phyloP scores from a whole-genome alignment of 2,888 invertebrate species.

The Mesorhabditis sp. region DNA sequence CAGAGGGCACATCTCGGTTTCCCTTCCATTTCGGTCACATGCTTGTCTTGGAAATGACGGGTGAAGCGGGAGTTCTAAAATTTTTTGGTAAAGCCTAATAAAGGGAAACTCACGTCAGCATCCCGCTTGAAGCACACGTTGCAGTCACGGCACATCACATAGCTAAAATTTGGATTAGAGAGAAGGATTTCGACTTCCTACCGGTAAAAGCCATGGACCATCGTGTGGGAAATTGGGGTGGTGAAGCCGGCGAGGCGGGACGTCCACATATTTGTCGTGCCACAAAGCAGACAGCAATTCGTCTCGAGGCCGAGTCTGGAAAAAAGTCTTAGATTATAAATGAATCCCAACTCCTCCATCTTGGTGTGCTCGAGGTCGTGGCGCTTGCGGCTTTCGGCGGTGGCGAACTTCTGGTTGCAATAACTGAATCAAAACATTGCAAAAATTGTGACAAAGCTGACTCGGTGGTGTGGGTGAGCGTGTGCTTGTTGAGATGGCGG shows the following conservation, averaged over 20 bases:
- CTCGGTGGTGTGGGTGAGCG: not conserved
- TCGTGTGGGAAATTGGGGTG: not conserved
- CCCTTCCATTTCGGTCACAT: no score
- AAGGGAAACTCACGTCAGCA: not conserved
- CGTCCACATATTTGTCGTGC: slow-evolving; percentile 2
- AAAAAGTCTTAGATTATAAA: not conserved
- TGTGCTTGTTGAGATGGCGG: not conserved
- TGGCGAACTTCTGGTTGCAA: not conserved
- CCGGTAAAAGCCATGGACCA: not conserved
- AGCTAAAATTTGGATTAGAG: not conserved
- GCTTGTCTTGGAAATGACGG: no score
- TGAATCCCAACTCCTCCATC: not conserved
- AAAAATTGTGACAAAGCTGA: not conserved
- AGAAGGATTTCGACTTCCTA: not conserved
- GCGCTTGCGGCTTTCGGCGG: not conserved
- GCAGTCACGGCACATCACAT: slow-evolving; percentile 2
- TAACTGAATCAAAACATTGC: not conserved
- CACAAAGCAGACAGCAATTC: slow-evolving; percentile 4
- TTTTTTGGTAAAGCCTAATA: no score
- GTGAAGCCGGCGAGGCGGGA: not conserved
- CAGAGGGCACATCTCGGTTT: no score
- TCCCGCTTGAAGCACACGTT: slow-evolving; percentile 2
- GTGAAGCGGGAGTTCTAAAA: no score
- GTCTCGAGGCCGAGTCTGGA: not conserved
- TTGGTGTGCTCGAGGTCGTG: not conserved